Conservation (phyloP, 2,113 vertebrate genomes). For the Rhabdornis inornatus region DNA sequence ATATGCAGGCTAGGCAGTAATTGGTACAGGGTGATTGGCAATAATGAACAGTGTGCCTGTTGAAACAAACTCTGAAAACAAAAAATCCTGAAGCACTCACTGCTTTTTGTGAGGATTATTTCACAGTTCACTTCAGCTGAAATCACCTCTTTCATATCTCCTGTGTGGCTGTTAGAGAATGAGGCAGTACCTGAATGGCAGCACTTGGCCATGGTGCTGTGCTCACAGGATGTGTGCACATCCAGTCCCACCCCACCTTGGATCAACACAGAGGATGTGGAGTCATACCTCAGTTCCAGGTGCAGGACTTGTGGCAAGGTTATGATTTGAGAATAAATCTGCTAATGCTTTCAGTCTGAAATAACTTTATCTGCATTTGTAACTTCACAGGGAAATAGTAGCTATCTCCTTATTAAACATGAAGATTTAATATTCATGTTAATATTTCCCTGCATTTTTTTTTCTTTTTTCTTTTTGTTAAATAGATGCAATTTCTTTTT, state of each 20-base stretch:
- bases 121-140: background rate
- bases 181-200: background rate
- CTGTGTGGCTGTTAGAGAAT: background rate
- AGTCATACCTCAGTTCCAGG: background rate
- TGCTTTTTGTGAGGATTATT: background rate
- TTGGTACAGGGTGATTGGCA: background rate
- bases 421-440: background rate
- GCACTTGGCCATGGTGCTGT: background rate
- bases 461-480: background rate
- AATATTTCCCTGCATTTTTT: background rate
- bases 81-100: background rate
- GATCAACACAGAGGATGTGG: background rate
- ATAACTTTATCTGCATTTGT: background rate
- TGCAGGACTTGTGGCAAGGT: background rate
- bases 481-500: background rate
- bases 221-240: background rate
- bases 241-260: background rate
- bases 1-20: background rate
- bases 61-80: background rate
- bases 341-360: background rate
- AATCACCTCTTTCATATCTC: background rate
- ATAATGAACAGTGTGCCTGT: background rate
- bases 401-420: background rate
- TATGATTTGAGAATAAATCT: background rate
- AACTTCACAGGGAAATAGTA: background rate